These are phyloP conservation scores for Mormoops blainvillei DNA, from an alignment of 2,113 vertebrate genomes.

Conservation along the genomic window DNA sequence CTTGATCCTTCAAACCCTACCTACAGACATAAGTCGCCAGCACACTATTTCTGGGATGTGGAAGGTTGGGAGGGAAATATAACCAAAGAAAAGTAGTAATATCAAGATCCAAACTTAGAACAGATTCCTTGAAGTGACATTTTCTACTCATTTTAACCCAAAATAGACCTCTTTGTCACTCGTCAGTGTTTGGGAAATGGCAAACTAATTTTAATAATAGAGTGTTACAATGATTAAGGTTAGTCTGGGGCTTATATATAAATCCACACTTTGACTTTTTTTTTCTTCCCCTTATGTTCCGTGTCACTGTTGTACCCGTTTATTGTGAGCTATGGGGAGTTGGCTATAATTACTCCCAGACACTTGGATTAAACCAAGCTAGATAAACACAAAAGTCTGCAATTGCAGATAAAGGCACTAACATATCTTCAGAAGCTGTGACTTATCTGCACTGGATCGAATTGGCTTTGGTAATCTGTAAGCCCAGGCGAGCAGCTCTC, in stretches of 20 bases:
- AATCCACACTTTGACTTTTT: not conserved
- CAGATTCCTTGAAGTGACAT: not conserved
- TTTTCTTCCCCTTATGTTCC: not conserved
- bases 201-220: not conserved
- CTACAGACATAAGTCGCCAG: rapidly evolving
- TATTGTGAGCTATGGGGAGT: not conserved
- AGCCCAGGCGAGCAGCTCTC: not conserved
- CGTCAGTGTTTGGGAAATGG: not conserved
- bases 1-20: not conserved
- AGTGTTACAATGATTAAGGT: not conserved
- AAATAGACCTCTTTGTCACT: not conserved
- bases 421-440: not conserved
- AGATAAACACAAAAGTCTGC: not conserved
- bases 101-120: not conserved
- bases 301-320: not conserved
- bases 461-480: not conserved
- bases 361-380: not conserved
- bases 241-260: not conserved
- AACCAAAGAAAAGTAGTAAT: not conserved
- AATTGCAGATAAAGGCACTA: not conserved
- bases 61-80: not conserved
- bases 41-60: not conserved
- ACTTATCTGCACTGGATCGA: not conserved
- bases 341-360: not conserved
- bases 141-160: not conserved